A percentile compares a stretch with the other conserved stretches of the same genome.
phyloP scores from a whole-genome alignment of 1,140 invertebrate genomes.

The Eriocheir sinensis region DNA sequence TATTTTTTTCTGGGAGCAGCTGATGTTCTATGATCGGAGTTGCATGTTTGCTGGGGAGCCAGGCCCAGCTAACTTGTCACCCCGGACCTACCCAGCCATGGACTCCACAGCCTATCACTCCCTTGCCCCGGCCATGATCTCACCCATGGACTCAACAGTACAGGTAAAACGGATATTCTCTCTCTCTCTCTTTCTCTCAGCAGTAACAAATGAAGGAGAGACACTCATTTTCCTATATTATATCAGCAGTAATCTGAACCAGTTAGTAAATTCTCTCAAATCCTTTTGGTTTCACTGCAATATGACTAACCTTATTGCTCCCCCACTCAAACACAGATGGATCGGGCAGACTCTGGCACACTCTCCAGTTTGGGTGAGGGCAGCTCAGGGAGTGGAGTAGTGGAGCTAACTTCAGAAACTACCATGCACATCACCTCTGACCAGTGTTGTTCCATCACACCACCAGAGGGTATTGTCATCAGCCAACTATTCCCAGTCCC shows the following conservation, averaged over 20 bases:
- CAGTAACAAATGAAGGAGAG: too few relatives aligned
- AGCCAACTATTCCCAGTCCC: constrained; percentile 52
- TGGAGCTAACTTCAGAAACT: constrained; percentile 61
- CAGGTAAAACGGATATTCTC: constrained; percentile 45
- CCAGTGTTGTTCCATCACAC: constrained; percentile 60
- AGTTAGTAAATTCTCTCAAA: too few relatives aligned
- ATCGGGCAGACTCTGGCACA: constrained; percentile 26
- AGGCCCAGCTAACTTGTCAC: constrained; percentile 71
- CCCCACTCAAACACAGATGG: too few relatives aligned
- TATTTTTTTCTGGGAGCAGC: constrained; percentile 40
- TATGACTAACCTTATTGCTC: not conserved
- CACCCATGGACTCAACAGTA: constrained; percentile 59
- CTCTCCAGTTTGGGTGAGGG: constrained; percentile 50
- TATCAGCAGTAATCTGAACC: too few relatives aligned
- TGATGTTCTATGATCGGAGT: constrained; percentile 71
- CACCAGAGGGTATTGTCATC: constrained; percentile 56
- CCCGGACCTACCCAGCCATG: constrained; percentile 65
- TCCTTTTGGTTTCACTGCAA: not conserved
- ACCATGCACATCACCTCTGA: constrained; percentile 69
- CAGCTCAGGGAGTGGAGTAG: constrained; percentile 39
- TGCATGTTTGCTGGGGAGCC: constrained; percentile 74
- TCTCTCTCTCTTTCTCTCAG: constrained; percentile 56
- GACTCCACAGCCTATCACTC: constrained; percentile 70
- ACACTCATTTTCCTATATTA: too few relatives aligned
- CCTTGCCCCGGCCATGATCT: constrained; percentile 66